Evolutionary conservation across 2,113 vertebrate species (phyloP).

Genomic region (Microtus ochrogaster): DNA sequence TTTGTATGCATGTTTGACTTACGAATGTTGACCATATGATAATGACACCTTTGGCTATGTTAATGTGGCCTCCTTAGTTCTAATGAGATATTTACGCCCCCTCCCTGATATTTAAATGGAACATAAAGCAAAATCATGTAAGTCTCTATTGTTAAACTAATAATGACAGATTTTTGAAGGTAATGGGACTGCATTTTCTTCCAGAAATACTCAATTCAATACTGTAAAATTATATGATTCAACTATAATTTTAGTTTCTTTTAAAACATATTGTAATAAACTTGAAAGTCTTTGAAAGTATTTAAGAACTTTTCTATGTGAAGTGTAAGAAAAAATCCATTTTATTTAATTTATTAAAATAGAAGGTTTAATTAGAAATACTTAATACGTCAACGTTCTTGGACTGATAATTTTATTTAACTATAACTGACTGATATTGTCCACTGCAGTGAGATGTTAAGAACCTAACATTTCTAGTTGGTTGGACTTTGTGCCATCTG

Average conservation of each 20-base stretch:
- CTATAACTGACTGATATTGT: background rate
- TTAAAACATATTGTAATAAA: constrained; percentile 49
- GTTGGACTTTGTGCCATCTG: background rate
- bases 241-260: constrained; percentile 23
- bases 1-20: background rate
- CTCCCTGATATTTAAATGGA: constrained; percentile 58
- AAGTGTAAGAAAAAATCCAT: background rate
- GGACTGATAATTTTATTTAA: background rate
- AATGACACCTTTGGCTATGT: constrained; percentile 40
- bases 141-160: constrained; percentile 42
- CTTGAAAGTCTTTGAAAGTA: constrained; percentile 34
- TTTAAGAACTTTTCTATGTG: background rate
- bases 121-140: constrained; percentile 44
- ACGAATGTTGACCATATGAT: background rate
- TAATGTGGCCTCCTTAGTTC: constrained; percentile 41
- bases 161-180: constrained; percentile 53
- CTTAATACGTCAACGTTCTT: constrained; percentile 15
- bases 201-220: constrained; percentile 43
- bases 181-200: constrained; percentile 33
- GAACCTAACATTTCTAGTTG: background rate
- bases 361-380: constrained; percentile 26
- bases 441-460: background rate
- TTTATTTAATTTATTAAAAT: constrained; percentile 50
- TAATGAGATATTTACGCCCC: constrained; percentile 13
- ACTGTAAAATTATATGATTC: constrained; percentile 54